phyloP scores from a whole-genome alignment of 2,797 vertebrate species.

The Hafferia zeledoni region DNA sequence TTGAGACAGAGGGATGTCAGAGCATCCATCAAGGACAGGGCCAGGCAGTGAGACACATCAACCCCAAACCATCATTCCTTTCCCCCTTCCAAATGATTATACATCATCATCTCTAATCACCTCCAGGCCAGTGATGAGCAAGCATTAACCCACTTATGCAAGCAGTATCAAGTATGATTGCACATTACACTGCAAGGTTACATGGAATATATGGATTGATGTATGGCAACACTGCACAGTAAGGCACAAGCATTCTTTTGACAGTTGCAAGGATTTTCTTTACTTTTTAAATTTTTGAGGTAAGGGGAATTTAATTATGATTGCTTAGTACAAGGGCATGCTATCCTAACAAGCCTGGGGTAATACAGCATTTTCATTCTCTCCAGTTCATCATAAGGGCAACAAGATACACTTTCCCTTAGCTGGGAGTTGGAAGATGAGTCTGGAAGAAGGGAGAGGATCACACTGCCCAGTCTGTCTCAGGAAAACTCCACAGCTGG shows the following conservation, averaged over 20 bases:
- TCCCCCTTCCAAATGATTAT: not conserved
- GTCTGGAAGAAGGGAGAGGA: not conserved
- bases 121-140: not conserved
- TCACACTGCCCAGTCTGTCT: not conserved
- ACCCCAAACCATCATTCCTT: not conserved
- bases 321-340: not conserved
- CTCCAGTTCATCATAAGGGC: not conserved
- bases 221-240: not conserved
- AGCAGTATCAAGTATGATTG: not conserved
- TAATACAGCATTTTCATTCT: not conserved
- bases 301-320: not conserved
- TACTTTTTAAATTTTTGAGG: not conserved
- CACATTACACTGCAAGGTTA: not conserved
- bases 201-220: not conserved
- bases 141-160: constrained; percentile 1
- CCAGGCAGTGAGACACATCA: not conserved
- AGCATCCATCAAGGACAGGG: not conserved
- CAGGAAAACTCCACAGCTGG: not conserved
- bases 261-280: not conserved
- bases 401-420: not conserved
- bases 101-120: not conserved
- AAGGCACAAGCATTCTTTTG: not conserved
- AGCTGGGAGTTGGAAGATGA: not conserved
- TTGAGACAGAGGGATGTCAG: not conserved
- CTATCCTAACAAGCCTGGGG: not conserved